A percentile compares a stretch with the other conserved stretches of the same genome.
phyloP scores from a whole-genome alignment of 2,888 invertebrate species.

The Drosophila trichaetosa region DNA sequence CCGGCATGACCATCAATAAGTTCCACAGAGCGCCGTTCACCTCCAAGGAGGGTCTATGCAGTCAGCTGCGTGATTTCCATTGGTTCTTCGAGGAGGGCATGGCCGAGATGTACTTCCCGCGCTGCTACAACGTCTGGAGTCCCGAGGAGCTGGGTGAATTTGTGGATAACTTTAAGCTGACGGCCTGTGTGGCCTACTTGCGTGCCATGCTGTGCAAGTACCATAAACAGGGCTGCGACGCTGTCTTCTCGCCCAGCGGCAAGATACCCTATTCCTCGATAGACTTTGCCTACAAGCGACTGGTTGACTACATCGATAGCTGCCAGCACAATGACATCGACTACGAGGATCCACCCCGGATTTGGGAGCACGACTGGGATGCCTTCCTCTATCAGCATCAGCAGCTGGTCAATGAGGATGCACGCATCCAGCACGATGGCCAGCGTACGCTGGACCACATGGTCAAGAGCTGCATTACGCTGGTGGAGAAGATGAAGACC shows the following conservation, averaged over 20 bases:
- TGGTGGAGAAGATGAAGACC: constrained; percentile 88
- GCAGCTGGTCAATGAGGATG: constrained; percentile 88
- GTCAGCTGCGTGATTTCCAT: constrained; percentile 92
- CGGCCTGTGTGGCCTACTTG: constrained; percentile 93
- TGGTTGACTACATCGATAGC: constrained; percentile 91
- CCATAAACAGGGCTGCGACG: constrained; percentile 86
- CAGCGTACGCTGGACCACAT: constrained; percentile 76
- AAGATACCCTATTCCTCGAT: constrained; percentile 90
- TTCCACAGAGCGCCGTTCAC: constrained; percentile 95
- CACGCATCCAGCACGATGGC: constrained; percentile 85
- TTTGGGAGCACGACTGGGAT: constrained; percentile 96
- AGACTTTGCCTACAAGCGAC: constrained; percentile 92
- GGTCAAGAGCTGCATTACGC: constrained; percentile 86
- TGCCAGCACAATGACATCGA: constrained; percentile 92
- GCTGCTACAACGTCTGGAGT: constrained; percentile 93
- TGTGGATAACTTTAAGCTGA: constrained; percentile 94
- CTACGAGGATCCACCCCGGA: constrained; percentile 85
- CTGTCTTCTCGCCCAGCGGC: constrained; percentile 87
- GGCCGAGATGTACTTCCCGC: constrained; percentile 92
- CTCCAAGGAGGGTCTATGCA: constrained; percentile 95
- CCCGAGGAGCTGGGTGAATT: constrained; percentile 93
- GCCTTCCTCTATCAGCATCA: constrained; percentile 91
- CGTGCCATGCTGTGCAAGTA: constrained; percentile 90
- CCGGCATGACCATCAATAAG: constrained; percentile 90
- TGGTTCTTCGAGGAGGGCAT: constrained; percentile 94